Percentiles rank a stretch among this genome's conserved stretches.
These are phyloP conservation scores for Dasyornis broadbenti DNA, from an alignment of 2,113 vertebrate genomes.

Conservation along the genomic window DNA sequence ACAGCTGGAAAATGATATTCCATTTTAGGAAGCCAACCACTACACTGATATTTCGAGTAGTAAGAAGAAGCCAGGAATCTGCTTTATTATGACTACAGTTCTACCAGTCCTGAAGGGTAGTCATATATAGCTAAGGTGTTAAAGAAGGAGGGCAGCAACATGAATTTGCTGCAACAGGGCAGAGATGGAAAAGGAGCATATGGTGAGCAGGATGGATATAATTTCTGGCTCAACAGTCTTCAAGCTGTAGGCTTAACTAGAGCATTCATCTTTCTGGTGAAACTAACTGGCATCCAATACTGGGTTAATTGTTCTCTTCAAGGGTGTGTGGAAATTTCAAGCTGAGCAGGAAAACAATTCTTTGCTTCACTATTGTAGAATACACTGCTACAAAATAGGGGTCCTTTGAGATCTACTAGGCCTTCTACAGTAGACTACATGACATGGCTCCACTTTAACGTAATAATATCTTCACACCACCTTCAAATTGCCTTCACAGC, in stretches of 20 bases:
- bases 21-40: background rate
- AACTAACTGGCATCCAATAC: background rate
- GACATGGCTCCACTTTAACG: background rate
- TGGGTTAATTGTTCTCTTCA: background rate
- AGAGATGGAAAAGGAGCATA: background rate
- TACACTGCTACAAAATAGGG: background rate
- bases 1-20: background rate
- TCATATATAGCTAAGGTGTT: background rate
- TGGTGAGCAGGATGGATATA: background rate
- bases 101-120: background rate
- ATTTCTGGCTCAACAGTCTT: background rate
- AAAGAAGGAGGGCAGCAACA: background rate
- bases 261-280: background rate
- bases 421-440: background rate
- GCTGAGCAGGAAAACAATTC: background rate
- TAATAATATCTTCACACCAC: background rate
- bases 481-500: background rate
- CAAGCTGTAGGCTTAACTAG: background rate
- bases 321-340: background rate
- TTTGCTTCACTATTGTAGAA: background rate
- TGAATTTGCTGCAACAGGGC: background rate
- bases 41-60: background rate
- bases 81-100: background rate
- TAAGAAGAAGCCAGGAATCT: background rate
- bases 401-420: background rate